Conservation (phyloP, 2,888 invertebrate genomes). For the Drosophila cognata region DNA sequence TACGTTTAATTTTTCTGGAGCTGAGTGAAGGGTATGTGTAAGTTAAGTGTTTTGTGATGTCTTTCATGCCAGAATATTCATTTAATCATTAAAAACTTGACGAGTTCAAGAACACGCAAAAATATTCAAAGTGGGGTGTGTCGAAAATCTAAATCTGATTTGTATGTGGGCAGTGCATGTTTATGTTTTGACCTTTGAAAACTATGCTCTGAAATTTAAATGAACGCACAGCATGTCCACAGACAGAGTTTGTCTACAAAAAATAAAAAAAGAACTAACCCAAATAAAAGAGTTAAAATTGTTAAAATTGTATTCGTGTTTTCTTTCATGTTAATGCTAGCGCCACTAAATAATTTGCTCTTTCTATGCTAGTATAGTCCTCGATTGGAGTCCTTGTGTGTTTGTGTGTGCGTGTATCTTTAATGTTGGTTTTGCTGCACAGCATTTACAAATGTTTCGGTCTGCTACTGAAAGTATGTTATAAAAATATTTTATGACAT, state of each 20-base stretch:
- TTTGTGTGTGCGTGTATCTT: conserved; percentile 12
- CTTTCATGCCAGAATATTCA: background rate
- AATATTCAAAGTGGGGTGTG: conserved; percentile 16
- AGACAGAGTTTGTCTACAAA: conserved; percentile 5
- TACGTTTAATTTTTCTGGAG: too few species aligned
- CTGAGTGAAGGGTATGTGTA: background rate
- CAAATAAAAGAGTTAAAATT: conserved; percentile 55
- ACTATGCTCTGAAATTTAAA: conserved; percentile 45
- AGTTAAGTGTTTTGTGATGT: too few species aligned
- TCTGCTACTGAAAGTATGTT: conserved; percentile 62
- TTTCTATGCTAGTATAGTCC: background rate
- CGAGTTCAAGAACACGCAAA: conserved; percentile 1
- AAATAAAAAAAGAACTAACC: background rate
- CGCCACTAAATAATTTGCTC: conserved; percentile 35
- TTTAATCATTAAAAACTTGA: background rate
- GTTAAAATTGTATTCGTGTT: conserved; percentile 63
- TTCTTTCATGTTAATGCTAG: conserved; percentile 58
- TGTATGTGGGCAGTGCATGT: conserved; percentile 12
- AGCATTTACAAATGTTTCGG: conserved; percentile 61
- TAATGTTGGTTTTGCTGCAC: conserved; percentile 39
- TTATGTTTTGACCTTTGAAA: conserved; percentile 25
- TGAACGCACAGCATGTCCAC: conserved; percentile 14
- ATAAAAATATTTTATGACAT: conserved; percentile 80
- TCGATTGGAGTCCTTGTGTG: background rate
- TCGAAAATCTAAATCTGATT: conserved; percentile 26